Conservation (phyloP, 2,888 invertebrate species). For the Ophioninae sp. region DNA sequence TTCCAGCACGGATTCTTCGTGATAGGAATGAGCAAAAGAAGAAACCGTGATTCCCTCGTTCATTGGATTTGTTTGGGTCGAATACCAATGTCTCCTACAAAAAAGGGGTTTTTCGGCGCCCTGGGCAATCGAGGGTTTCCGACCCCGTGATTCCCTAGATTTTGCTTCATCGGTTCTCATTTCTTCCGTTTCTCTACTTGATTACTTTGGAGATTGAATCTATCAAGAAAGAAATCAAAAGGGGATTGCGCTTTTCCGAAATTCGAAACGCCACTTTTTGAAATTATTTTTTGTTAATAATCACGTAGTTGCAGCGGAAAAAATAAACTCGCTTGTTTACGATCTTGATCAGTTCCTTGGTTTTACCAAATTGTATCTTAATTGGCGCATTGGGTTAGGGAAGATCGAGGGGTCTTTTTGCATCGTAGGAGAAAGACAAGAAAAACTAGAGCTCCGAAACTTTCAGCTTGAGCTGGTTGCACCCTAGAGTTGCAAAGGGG, state of each 20-base stretch:
- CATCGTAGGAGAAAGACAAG: background rate
- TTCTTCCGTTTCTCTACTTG: conserved; percentile 30
- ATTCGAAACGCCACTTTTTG: too few species aligned
- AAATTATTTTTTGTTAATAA: too few species aligned
- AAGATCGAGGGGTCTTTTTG: background rate
- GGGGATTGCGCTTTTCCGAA: too few species aligned
- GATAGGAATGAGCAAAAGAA: too few species aligned
- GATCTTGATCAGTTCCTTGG: background rate
- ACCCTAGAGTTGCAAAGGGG: background rate
- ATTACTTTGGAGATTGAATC: conserved; percentile 47
- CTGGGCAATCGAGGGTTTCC: conserved; percentile 34
- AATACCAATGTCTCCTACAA: background rate
- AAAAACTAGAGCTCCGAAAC: conserved; percentile 22
- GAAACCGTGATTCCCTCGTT: conserved; percentile 1
- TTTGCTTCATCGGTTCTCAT: conserved; percentile 26
- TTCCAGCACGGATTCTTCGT: too few species aligned
- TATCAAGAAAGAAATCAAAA: conserved; percentile 5
- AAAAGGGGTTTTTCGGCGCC: conserved; percentile 25
- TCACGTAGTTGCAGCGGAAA: too few species aligned
- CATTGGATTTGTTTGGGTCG: conserved; percentile 48
- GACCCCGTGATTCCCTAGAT: conserved; percentile 33
- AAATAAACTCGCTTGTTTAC: background rate
- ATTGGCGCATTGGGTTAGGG: background rate
- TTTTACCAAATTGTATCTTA: background rate
- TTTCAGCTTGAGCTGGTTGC: conserved; percentile 17